Conservation (phyloP, 2,888 invertebrate species). For the Venusia cambrica region DNA sequence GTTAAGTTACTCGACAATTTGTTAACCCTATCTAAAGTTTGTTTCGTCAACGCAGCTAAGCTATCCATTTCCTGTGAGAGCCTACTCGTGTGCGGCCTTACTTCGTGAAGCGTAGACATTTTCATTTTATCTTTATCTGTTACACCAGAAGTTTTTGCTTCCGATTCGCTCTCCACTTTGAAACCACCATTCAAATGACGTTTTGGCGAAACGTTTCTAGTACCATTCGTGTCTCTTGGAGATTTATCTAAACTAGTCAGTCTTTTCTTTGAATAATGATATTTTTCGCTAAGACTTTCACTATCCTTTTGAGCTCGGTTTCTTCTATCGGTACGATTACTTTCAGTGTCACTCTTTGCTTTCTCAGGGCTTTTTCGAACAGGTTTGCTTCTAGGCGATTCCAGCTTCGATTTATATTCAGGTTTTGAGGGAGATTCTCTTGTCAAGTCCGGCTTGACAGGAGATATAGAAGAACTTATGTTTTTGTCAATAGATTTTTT, state of each 20-base stretch:
- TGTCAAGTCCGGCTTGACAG: conserved; percentile 59
- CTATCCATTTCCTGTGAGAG: conserved; percentile 83
- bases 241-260: conserved; percentile 79
- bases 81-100: conserved; percentile 65
- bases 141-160: conserved; percentile 48
- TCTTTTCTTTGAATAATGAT: conserved; percentile 79
- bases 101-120: conserved; percentile 73
- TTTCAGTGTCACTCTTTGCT: conserved; percentile 66
- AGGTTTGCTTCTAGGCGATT: conserved; percentile 49
- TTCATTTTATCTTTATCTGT: conserved; percentile 51
- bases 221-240: conserved; percentile 62
- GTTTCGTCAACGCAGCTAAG: conserved; percentile 83
- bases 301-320: conserved; percentile 75
- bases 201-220: conserved; percentile 59
- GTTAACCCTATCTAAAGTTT: conserved; percentile 85
- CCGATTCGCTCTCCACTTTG: conserved; percentile 45
- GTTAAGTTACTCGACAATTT: conserved; percentile 80
- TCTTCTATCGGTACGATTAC: conserved; percentile 65
- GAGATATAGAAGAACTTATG: conserved; percentile 54
- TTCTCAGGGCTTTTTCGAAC: conserved; percentile 65
- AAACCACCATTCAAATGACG: conserved; percentile 55
- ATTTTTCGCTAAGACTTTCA: conserved; percentile 76
- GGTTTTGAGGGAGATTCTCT: conserved; percentile 47
- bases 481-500: conserved; percentile 60
- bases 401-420: conserved; percentile 56